These are phyloP conservation scores for Polypedilum pembai DNA, from an alignment of 1,140 invertebrate species.

Conservation along the genomic window DNA sequence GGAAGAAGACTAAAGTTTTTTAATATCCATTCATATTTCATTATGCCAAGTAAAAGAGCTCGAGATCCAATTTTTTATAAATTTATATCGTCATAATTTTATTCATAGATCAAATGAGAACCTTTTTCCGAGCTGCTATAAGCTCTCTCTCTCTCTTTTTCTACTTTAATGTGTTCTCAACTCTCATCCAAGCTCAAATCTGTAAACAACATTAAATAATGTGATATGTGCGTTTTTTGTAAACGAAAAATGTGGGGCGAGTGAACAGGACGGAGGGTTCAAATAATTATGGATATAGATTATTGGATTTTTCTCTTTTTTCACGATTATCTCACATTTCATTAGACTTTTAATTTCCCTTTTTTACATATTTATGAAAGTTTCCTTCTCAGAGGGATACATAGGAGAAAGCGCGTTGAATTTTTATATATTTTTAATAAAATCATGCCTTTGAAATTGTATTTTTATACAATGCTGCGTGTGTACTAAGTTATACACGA, in stretches of 20 bases:
- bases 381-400: background rate
- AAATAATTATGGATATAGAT: too few relatives aligned
- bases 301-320: background rate
- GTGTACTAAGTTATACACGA: too few relatives aligned
- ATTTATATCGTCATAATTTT: slow-evolving; percentile 21
- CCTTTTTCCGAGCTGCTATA: too few relatives aligned
- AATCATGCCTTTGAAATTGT: background rate
- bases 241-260: too few relatives aligned
- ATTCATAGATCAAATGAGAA: slow-evolving; percentile 9
- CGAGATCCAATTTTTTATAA: background rate
- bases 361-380: background rate
- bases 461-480: too few relatives aligned
- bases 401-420: background rate
- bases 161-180: too few relatives aligned
- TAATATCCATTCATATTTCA: slow-evolving; percentile 31
- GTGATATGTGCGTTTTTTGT: too few relatives aligned
- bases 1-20: too few relatives aligned
- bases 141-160: too few relatives aligned
- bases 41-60: background rate
- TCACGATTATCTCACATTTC: slow-evolving; percentile 30
- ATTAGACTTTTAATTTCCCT: slow-evolving; percentile 30
- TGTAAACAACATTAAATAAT: too few relatives aligned
- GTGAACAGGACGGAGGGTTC: too few relatives aligned
- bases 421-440: background rate
- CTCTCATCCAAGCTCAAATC: too few relatives aligned